phyloP scores from a whole-genome alignment of 2,797 vertebrate species.

The Glossophaga mutica region DNA sequence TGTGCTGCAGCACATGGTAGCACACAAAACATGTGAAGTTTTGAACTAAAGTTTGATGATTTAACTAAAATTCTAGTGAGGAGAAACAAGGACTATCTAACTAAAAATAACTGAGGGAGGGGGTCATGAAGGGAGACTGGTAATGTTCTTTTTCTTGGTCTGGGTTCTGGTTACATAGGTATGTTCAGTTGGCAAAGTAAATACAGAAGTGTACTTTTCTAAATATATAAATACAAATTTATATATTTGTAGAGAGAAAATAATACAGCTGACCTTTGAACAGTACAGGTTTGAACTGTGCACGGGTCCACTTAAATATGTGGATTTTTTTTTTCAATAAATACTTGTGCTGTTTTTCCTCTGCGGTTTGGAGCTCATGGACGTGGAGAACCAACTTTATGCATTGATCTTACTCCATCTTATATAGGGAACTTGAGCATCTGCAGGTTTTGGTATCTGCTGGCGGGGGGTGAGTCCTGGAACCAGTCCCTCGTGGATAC shows the following conservation, averaged over 20 bases:
- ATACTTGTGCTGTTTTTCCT: not conserved
- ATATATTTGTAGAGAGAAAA: not conserved
- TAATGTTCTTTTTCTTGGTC: not conserved
- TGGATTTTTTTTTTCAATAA: not conserved
- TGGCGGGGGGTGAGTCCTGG: not conserved
- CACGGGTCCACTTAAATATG: not conserved
- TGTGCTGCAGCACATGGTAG: not conserved
- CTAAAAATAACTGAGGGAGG: not conserved
- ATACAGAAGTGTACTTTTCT: not conserved
- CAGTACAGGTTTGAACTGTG: not conserved
- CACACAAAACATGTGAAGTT: not conserved
- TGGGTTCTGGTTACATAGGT: not conserved
- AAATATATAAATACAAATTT: not conserved
- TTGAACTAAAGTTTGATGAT: not conserved
- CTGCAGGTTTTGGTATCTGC: not conserved
- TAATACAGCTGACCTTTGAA: not conserved
- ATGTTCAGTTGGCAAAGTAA: not conserved
- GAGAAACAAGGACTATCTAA: not conserved
- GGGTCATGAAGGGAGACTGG: not conserved
- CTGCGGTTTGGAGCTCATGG: not conserved
- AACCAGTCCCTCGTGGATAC: not conserved
- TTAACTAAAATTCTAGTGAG: not conserved
- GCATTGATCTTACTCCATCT: not conserved
- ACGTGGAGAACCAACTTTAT: not conserved
- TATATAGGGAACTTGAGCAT: not conserved